These are phyloP conservation scores for Argyresthia goedartella DNA, from an alignment of 2,888 invertebrate genomes.

Conservation along the genomic window DNA sequence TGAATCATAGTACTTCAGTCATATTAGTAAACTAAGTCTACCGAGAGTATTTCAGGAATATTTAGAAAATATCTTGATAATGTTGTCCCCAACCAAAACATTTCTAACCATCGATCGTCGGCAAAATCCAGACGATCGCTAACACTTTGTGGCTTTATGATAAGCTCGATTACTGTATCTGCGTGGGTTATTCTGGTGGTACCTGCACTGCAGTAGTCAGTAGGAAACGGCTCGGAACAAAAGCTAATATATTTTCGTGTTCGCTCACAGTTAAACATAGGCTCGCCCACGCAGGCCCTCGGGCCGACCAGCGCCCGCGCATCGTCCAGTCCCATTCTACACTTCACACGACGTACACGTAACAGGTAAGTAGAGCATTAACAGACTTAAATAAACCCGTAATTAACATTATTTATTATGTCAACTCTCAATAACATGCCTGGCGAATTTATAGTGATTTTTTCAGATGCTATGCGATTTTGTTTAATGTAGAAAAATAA, in stretches of 20 bases:
- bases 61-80: too few species aligned
- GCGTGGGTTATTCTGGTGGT: neutral
- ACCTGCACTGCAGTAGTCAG: neutral
- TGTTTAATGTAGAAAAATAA: neutral
- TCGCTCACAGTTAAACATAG: conserved; percentile 66
- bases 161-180: too few species aligned
- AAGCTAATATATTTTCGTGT: conserved; percentile 65
- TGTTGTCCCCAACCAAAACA: too few species aligned
- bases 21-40: too few species aligned
- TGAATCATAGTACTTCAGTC: too few species aligned
- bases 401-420: neutral
- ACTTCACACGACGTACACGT: conserved; percentile 54
- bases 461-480: conserved; percentile 1
- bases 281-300: conserved; percentile 50
- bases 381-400: conserved; percentile 18
- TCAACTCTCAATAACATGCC: neutral
- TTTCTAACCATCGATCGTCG: too few species aligned
- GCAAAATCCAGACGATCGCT: too few species aligned
- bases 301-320: conserved; percentile 29
- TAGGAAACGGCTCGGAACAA: conserved; percentile 28
- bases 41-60: too few species aligned
- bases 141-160: too few species aligned
- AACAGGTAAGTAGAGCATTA: conserved; percentile 43
- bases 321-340: conserved; percentile 50
- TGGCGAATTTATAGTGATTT: neutral